phyloP scores from a whole-genome alignment of 2,888 invertebrate genomes.

The Tenthredo amoena region DNA sequence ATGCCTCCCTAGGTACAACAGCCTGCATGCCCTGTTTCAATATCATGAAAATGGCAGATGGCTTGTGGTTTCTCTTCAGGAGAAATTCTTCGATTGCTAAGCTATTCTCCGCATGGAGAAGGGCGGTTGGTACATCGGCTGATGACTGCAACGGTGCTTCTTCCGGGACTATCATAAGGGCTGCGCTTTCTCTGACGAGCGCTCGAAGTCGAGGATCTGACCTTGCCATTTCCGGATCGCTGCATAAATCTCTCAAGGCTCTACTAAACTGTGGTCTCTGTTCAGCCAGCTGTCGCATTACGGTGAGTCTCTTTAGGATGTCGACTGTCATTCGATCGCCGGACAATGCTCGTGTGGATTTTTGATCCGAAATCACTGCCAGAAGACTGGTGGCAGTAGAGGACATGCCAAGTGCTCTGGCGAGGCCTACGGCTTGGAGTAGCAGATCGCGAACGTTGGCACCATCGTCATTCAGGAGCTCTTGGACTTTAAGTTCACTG shows the following conservation, averaged over 20 bases:
- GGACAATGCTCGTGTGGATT: constrained; percentile 80
- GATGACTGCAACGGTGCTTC: constrained; percentile 83
- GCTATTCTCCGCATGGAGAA: constrained; percentile 85
- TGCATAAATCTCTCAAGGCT: constrained; percentile 83
- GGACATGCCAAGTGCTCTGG: constrained; percentile 85
- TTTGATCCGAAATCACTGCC: constrained; percentile 80
- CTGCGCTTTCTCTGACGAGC: constrained; percentile 87
- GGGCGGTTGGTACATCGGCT: constrained; percentile 84
- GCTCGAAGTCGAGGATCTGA: constrained; percentile 86
- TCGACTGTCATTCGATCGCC: constrained; percentile 82
- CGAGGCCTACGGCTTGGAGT: constrained; percentile 85
- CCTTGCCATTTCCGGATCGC: constrained; percentile 84
- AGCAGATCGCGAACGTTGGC: constrained; percentile 78
- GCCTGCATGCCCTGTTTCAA: constrained; percentile 87
- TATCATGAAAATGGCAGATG: constrained; percentile 84
- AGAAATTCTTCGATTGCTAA: constrained; percentile 89
- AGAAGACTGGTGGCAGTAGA: constrained; percentile 82
- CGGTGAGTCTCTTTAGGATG: constrained; percentile 84
- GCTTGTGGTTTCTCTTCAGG: constrained; percentile 81
- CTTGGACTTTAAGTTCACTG: constrained; percentile 81
- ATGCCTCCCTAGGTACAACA: constrained; percentile 88
- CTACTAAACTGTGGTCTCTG: constrained; percentile 83
- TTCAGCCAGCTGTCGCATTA: constrained; percentile 87
- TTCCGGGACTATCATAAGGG: constrained; percentile 85
- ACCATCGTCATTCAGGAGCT: constrained; percentile 79